Evolutionary conservation across 2,113 vertebrate genomes (phyloP).

Genomic region (Chamaetylas fuelleborni): DNA sequence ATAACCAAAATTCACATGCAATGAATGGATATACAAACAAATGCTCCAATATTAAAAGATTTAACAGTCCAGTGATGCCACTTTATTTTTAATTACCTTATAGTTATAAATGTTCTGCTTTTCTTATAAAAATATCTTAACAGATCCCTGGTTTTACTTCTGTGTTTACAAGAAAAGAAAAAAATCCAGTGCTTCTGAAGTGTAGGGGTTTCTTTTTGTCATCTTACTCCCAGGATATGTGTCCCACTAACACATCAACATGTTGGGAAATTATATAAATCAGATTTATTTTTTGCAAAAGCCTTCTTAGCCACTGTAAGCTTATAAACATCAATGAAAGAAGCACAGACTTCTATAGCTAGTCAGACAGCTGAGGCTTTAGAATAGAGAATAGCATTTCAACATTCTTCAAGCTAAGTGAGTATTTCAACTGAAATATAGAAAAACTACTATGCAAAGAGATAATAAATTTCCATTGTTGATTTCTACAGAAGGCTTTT

Average conservation of each 20-base stretch:
- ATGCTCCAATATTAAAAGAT: background rate
- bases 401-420: background rate
- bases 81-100: background rate
- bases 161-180: background rate
- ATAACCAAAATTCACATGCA: background rate
- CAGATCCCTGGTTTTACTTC: background rate
- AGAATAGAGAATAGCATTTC: background rate
- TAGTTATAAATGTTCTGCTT: background rate
- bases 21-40: background rate
- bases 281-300: background rate
- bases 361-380: background rate
- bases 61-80: background rate
- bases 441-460: conserved; percentile 8
- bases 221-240: background rate
- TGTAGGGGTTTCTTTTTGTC: background rate
- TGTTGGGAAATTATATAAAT: background rate
- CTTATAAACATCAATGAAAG: background rate
- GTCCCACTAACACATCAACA: background rate
- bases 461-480: background rate
- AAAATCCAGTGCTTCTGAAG: background rate
- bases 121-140: background rate
- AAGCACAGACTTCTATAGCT: background rate
- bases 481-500: conserved; percentile 7
- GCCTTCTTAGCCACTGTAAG: background rate
- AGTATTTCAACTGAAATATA: background rate